A percentile compares a stretch with the other conserved stretches of the same genome.
These are phyloP conservation scores for Leucophora obtusa DNA, from an alignment of 2,888 invertebrate genomes.

Conservation along the genomic window DNA sequence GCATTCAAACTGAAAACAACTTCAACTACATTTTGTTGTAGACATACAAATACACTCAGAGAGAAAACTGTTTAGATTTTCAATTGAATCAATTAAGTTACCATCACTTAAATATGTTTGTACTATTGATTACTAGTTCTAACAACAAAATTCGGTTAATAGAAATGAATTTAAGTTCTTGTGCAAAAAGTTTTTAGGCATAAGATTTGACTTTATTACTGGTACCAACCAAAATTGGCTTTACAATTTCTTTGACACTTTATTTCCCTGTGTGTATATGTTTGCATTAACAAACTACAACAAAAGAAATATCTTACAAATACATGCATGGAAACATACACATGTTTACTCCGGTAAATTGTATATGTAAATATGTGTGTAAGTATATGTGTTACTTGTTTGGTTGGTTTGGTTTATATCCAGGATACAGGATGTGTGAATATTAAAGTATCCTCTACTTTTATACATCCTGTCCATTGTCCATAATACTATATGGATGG, in stretches of 20 bases:
- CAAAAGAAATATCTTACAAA: conserved; percentile 35
- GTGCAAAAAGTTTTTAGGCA: too few relatives aligned
- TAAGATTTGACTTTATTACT: too few relatives aligned
- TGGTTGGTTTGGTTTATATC: conserved; percentile 45
- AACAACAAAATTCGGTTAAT: too few relatives aligned
- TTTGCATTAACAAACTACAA: conserved; percentile 9
- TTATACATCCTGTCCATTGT: conserved; percentile 63
- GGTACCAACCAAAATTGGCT: too few relatives aligned
- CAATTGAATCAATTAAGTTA: too few relatives aligned
- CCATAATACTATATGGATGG: conserved; percentile 22
- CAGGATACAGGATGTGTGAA: conserved; percentile 67
- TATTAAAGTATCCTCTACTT: conserved; percentile 67
- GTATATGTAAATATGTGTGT: conserved; percentile 5
- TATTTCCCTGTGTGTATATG: too few relatives aligned
- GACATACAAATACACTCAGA: neutral
- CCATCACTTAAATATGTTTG: too few relatives aligned
- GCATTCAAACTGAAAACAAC: conserved; percentile 55
- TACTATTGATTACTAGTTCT: too few relatives aligned
- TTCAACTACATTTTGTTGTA: conserved; percentile 9
- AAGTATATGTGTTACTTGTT: conserved; percentile 40
- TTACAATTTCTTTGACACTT: too few relatives aligned
- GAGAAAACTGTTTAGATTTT: too few relatives aligned
- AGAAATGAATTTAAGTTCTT: too few relatives aligned
- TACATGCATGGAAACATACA: neutral
- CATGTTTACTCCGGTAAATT: neutral